phyloP scores from a whole-genome alignment of 1,140 invertebrate genomes.

The Nasonia longicornis region DNA sequence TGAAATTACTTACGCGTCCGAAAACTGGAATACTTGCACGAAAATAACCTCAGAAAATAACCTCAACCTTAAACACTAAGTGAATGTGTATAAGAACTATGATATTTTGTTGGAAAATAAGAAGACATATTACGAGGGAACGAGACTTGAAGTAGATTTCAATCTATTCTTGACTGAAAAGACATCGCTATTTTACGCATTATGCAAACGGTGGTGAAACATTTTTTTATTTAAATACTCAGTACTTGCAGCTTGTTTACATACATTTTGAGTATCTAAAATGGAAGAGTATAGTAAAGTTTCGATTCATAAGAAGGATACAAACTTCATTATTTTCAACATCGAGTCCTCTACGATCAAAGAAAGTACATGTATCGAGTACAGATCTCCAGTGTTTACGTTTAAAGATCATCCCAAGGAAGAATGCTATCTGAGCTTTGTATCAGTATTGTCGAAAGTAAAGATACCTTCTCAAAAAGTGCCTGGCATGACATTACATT shows the following conservation, averaged over 20 bases:
- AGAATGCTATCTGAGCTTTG: conserved; percentile 22
- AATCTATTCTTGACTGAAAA: too few relatives aligned
- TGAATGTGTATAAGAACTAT: too few relatives aligned
- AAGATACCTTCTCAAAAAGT: background rate
- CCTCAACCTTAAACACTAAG: too few relatives aligned
- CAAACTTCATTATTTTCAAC: conserved; percentile 27
- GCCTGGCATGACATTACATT: conserved; percentile 28
- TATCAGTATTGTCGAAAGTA: background rate
- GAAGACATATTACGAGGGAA: background rate
- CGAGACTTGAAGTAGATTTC: too few relatives aligned
- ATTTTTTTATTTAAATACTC: background rate
- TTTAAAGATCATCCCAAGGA: conserved; percentile 23
- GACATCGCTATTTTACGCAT: background rate
- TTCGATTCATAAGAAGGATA: conserved; percentile 10
- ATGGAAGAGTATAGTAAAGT: conserved; percentile 27
- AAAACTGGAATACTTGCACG: too few relatives aligned
- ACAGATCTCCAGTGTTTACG: conserved; percentile 8
- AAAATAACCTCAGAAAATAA: too few relatives aligned
- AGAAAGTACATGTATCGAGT: conserved; percentile 22
- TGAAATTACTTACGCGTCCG: too few relatives aligned
- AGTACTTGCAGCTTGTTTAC: background rate
- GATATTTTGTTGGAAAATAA: too few relatives aligned
- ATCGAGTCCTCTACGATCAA: conserved; percentile 20
- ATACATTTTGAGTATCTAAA: background rate
- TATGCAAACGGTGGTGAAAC: background rate